phyloP scores from a whole-genome alignment of 2,797 vertebrate species.

The Parauchenoglanis ngamensis region DNA sequence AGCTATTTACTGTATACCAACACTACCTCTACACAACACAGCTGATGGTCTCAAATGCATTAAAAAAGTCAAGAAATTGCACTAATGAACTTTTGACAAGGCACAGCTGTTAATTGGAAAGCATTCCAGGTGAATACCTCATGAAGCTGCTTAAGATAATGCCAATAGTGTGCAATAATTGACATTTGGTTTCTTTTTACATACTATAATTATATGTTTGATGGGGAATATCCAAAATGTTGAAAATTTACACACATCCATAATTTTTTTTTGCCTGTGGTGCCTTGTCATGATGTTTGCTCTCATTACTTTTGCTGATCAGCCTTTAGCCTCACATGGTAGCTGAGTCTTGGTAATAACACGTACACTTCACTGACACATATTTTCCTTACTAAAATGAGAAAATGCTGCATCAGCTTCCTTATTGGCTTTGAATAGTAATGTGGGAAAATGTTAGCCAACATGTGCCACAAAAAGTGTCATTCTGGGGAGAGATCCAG shows the following conservation, averaged over 20 bases:
- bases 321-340: background rate
- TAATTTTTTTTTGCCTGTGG: background rate
- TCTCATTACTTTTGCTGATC: background rate
- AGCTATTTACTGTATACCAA: too few species aligned
- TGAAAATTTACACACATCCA: background rate
- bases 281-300: background rate
- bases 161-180: too few species aligned
- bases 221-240: background rate
- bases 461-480: background rate
- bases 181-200: background rate
- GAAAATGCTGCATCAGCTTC: slow-evolving; percentile 26
- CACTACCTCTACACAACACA: too few species aligned
- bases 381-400: slow-evolving; percentile 15
- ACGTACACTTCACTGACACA: slow-evolving; percentile 19
- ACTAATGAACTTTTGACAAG: too few species aligned
- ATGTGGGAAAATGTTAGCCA: background rate
- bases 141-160: too few species aligned
- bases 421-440: background rate
- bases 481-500: background rate
- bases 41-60: too few species aligned
- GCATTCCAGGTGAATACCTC: too few species aligned
- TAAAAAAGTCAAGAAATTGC: too few species aligned
- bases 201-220: background rate
- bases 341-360: background rate
- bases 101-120: too few species aligned